Percentiles rank a stretch among this genome's conserved stretches.
Conservation (phyloP, 2,888 invertebrate genomes). For the Acanthopleura granulata region DNA sequence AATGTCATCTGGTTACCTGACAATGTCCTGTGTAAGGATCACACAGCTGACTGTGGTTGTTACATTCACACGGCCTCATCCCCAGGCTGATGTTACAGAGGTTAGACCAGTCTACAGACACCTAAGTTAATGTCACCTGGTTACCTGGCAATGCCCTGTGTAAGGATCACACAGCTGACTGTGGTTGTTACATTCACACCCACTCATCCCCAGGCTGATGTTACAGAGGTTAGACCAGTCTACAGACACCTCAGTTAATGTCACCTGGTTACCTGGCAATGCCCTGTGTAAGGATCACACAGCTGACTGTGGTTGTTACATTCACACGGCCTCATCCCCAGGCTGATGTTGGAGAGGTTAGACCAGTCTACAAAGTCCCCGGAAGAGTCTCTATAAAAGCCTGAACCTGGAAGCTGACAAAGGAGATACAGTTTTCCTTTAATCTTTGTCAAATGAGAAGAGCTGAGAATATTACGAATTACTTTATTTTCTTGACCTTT, state of each 20-base stretch:
- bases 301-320: slow-evolving; percentile 84
- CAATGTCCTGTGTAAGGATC: slow-evolving; percentile 86
- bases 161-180: slow-evolving; percentile 84
- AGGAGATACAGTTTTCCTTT: background rate
- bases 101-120: slow-evolving; percentile 78
- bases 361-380: slow-evolving; percentile 76
- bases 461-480: too few species aligned
- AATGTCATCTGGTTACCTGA: slow-evolving; percentile 20
- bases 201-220: slow-evolving; percentile 80
- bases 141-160: slow-evolving; percentile 87
- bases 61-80: slow-evolving; percentile 86
- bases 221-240: slow-evolving; percentile 83
- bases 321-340: slow-evolving; percentile 83
- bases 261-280: slow-evolving; percentile 87
- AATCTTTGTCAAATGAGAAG: too few species aligned
- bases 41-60: slow-evolving; percentile 82
- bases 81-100: slow-evolving; percentile 82
- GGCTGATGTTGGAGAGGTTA: slow-evolving; percentile 80
- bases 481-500: too few species aligned
- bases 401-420: slow-evolving; percentile 74
- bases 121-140: too few species aligned
- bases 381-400: slow-evolving; percentile 81
- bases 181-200: slow-evolving; percentile 86
- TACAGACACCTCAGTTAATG: slow-evolving; percentile 72
- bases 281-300: slow-evolving; percentile 87